Evolutionary conservation across 2,888 invertebrate genomes (phyloP).

Genomic region (Volucella zonaria): DNA sequence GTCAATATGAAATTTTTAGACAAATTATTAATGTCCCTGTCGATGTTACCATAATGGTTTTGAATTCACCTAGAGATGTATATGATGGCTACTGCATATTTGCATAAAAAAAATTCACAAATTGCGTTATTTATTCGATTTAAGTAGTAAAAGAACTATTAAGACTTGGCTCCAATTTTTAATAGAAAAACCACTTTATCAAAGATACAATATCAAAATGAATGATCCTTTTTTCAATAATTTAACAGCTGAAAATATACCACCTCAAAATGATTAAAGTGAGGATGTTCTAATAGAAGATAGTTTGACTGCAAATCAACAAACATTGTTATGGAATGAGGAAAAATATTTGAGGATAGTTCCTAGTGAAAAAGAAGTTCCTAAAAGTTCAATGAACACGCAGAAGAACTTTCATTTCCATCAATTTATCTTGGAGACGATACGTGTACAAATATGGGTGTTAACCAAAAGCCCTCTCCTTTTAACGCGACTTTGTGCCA

Average conservation of each 20-base stretch:
- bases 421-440: slow-evolving; percentile 78
- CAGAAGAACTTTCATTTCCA: slow-evolving; percentile 81
- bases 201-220: slow-evolving; percentile 31
- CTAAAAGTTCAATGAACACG: slow-evolving; percentile 79
- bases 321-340: slow-evolving; percentile 78
- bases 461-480: too few relatives aligned
- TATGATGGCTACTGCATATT: slow-evolving; percentile 75
- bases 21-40: slow-evolving; percentile 77
- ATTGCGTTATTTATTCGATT: slow-evolving; percentile 7
- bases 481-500: too few relatives aligned
- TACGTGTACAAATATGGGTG: too few relatives aligned
- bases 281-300: slow-evolving; percentile 72
- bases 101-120: slow-evolving; percentile 41
- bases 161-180: slow-evolving; percentile 31
- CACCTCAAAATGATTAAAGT: slow-evolving; percentile 11
- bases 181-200: slow-evolving; percentile 18
- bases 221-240: slow-evolving; percentile 20
- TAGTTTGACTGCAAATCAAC: slow-evolving; percentile 74
- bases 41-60: slow-evolving; percentile 75
- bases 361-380: slow-evolving; percentile 76
- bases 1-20: slow-evolving; percentile 75
- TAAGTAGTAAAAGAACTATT: slow-evolving; percentile 25
- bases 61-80: slow-evolving; percentile 71
- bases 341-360: slow-evolving; percentile 77
- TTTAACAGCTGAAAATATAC: not conserved